Base-by-base conservation (phyloP, 2,797 vertebrate species). In the Pelochelys cantorii region DNA sequence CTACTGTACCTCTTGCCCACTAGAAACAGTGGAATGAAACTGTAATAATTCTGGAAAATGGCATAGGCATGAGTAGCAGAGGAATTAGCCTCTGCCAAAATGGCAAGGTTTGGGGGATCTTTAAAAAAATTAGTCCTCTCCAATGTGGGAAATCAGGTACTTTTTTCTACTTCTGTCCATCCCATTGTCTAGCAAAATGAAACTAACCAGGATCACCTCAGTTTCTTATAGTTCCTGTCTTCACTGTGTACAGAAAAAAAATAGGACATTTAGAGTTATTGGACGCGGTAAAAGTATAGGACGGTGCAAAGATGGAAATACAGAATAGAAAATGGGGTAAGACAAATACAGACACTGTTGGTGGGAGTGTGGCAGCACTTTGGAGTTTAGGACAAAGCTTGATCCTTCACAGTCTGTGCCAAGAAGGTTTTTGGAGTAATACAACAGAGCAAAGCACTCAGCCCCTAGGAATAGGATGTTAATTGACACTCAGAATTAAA, bases 21-120 rank as follows among this genome's bases (percentile, higher is more conserved):
- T 18, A 84, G 83, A 85, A 92, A 79, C 83, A 92, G 60, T 52
- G 86, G 65, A 83, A 83, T 85, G 55, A 88, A 92, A 53, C 75
- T 81, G 3, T 2, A 2, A 31, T 83, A 83, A 94, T 83, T 94
- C 85, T 83, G 86, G 90, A 81, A 92, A 95, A 90, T 13, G 87
- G 86, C 54, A 15, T 83, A 31, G 37, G 12, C n/a, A 42, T 74
- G 10, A 17, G 13, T 68, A 59, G 27, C 90, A 71, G 59, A 74
- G 59, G 71, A 85, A 60, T 79, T 42, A 42, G 85, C 84, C 82
- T 85, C 71, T 56, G 55, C 42, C 7, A 42, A 48, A 48, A 48
- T 92, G 92, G 34, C 53, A 77, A 42, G 27, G 42, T 4, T 52
- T 77, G 74, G 23, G 74, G 18, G 59, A 65, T 18, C 15, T 65